A percentile compares a stretch with the other conserved stretches of the same genome.
These are phyloP conservation scores for Dromius quadrimaculatus DNA, from an alignment of 2,888 invertebrate genomes.

Conservation along the genomic window DNA sequence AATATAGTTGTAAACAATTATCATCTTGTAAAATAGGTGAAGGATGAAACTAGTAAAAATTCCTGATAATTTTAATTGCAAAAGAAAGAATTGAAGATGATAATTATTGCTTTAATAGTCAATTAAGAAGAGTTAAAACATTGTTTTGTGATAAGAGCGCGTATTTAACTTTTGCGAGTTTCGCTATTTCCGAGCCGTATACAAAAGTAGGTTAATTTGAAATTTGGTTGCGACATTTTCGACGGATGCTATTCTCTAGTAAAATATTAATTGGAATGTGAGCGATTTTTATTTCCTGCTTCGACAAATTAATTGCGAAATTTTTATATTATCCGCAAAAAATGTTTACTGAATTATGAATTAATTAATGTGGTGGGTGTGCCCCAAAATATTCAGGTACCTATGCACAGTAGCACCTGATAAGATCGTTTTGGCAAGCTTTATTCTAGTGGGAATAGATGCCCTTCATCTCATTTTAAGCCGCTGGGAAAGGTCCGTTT, in stretches of 20 bases:
- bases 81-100: constrained; percentile 24
- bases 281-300: constrained; percentile 34
- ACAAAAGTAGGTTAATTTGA: constrained; percentile 43
- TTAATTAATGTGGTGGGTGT: no score
- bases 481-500: no score
- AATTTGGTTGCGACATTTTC: constrained; percentile 42
- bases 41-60: constrained; percentile 17
- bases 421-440: no score
- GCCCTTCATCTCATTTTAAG: no score
- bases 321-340: no score
- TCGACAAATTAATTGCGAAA: no score
- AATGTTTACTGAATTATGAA: no score
- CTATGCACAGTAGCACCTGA: no score
- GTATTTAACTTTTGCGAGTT: background rate
- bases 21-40: constrained; percentile 23
- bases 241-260: constrained; percentile 46
- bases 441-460: no score
- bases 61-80: constrained; percentile 34
- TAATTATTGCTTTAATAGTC: constrained; percentile 23
- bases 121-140: constrained; percentile 6
- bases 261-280: constrained; percentile 28
- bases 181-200: constrained; percentile 8
- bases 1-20: constrained; percentile 12
- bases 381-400: no score
- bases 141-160: constrained; percentile 17